Evolutionary conservation across 2,797 vertebrate genomes (phyloP), one percentile per base, ranked within the genome.

Genomic region (Clamator glandarius): DNA sequence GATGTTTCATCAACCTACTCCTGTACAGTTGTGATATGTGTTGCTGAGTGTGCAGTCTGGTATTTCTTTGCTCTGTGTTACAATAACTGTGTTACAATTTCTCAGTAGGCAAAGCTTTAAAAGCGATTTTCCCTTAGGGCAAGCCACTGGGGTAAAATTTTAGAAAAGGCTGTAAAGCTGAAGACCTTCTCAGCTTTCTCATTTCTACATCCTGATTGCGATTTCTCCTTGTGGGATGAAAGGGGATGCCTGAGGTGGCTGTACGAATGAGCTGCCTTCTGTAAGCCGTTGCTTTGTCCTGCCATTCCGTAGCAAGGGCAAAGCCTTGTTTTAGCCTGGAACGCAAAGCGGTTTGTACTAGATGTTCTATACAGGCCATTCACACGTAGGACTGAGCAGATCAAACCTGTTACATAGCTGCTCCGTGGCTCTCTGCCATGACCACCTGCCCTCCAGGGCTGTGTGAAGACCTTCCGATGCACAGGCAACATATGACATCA

Each of bases 401-500:
- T n/a, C 69, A 33, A 51, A 48, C 8, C 26, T 15, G 2, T 10
- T 55, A 25, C 0, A 5, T 15, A 69, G 57, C 29, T 44, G 9
- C 36, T 12, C 3, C 8, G 5, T 9, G 33, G 25, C 76, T 9
- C 2, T 4, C 55, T 88, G 28, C 58, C 23, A 18, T 39, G 42
- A 8, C 3, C 5, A 15, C 19, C 44, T 61, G 51, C 50, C 26
- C 9, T 63, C 58, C 70, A 67, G n/a, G 41, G 25, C 77, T 1
- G 0, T n/a, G 16, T 2, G 61, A 50, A 58, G 33, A 16, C 26
- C 15, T 58, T n/a, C 17, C 23, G 48, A 57, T 2, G 17, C 39
- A 19, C 0, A 0, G 9, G 9, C 46, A 52, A 2, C 9, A 0
- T 2, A 51, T 50, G 12, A 12, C 35, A 17, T 20, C 20, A 21